Evolutionary conservation across 2,797 vertebrate genomes (phyloP), one percentile per base, ranked within the genome.

Genomic region (Ciconia nigra): DNA sequence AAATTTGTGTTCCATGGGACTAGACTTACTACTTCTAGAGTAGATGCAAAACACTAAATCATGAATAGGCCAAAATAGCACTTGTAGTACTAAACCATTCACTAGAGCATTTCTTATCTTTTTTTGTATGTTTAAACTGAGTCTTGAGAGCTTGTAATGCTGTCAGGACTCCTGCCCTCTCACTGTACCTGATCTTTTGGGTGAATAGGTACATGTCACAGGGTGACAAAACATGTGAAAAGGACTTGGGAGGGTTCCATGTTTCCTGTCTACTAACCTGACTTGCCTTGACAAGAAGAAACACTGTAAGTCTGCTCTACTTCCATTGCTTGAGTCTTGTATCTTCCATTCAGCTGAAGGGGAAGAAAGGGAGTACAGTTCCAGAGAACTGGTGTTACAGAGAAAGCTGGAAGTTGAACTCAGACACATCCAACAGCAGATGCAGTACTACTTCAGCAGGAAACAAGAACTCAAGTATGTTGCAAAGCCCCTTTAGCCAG

Each of bases 381-480:
- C 55, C 52, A 85, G 74, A 58, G 71, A 81, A 77, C 37, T 7
- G 9, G 18, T 35, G 22, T 31, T 78, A 16, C 72, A 92, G 61
- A 91, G 87, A 25, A 73, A 88, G 44, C 97, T 99, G 59, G 98
- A 98, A 39, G 95, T 44, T 31, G 99, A 99, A 88, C 98, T 99
- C 28, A 96, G 79, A 52, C 91, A 83, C 65, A 99, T 99, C 89
- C 98, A 98, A 89, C 94, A 97, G 93, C 98, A 99, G 83, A 98
- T 99, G 98, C 98, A 98, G 83, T 96, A 95, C 84, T 99, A 99
- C 97, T 98, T 98, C 87, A 97, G 98, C 87, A 98, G 98, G 89
- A 98, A 98, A 96, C 98, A 98, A 93, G 98, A 98, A 95, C 99
- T 99, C 42, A 95, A 96, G 99, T 99, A 87, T 52, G 93, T 62